Conservation (phyloP, 2,888 invertebrate species). For the Neria commutata region DNA sequence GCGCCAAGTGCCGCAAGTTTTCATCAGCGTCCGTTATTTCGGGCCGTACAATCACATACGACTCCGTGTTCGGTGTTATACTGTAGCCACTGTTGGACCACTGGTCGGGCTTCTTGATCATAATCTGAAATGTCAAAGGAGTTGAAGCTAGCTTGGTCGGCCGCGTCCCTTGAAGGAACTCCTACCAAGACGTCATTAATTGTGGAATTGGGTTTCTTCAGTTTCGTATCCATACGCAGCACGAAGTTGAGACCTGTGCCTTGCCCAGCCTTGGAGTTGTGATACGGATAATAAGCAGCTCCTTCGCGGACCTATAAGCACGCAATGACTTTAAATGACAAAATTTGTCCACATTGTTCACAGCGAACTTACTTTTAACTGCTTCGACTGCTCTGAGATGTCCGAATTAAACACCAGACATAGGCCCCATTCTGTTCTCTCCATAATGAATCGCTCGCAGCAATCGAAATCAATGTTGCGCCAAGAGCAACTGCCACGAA, state of each 20-base stretch:
- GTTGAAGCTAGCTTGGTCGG: neutral
- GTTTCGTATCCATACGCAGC: slow-evolving; percentile 34
- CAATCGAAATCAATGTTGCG: slow-evolving; percentile 57
- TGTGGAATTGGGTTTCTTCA: slow-evolving; percentile 34
- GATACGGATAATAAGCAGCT: slow-evolving; percentile 43
- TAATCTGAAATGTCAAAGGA: slow-evolving; percentile 37
- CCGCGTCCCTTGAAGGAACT: neutral
- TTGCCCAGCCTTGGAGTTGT: slow-evolving; percentile 50
- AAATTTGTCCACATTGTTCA: no score
- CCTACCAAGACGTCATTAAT: slow-evolving; percentile 43
- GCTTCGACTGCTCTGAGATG: slow-evolving; percentile 29
- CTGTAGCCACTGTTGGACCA: slow-evolving; percentile 42
- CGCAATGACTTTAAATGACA: neutral
- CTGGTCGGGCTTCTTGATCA: slow-evolving; percentile 48
- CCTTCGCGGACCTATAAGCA: slow-evolving; percentile 20
- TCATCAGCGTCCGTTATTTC: slow-evolving; percentile 49
- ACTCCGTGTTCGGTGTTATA: slow-evolving; percentile 48
- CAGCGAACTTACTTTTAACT: slow-evolving; percentile 29
- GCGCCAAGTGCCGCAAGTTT: slow-evolving; percentile 38
- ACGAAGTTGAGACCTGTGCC: slow-evolving; percentile 42
- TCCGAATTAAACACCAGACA: slow-evolving; percentile 64
- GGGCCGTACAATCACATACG: slow-evolving; percentile 50
- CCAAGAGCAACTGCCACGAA: slow-evolving; percentile 57
- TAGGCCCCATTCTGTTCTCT: slow-evolving; percentile 62
- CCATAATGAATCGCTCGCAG: slow-evolving; percentile 60